These are phyloP conservation scores for Trogon melanurus DNA, from an alignment of 2,113 vertebrate species.

Conservation along the genomic window DNA sequence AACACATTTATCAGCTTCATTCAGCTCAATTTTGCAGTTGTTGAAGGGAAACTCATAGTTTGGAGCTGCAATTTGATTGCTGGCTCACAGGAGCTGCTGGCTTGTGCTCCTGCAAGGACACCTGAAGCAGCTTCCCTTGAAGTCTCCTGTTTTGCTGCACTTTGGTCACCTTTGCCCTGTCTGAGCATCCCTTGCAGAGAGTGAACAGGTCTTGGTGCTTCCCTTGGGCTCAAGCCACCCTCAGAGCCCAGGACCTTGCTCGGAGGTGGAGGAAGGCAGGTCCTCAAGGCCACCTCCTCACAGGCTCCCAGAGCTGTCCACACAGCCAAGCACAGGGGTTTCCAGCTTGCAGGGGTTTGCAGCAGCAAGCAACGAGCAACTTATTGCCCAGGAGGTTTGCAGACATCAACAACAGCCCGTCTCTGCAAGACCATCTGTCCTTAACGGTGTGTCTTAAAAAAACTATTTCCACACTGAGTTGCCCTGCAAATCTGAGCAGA, in stretches of 20 bases:
- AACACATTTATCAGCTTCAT: neutral
- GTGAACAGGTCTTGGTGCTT: neutral
- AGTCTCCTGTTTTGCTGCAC: neutral
- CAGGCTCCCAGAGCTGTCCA: neutral
- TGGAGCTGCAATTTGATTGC: rapidly evolving
- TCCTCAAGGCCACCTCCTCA: neutral
- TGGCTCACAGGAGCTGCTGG: neutral
- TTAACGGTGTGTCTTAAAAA: neutral
- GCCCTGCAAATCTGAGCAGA: neutral
- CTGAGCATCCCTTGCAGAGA: neutral
- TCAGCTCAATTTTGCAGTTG: neutral
- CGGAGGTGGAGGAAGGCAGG: rapidly evolving
- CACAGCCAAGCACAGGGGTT: neutral
- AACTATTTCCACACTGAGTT: neutral
- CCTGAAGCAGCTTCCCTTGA: neutral
- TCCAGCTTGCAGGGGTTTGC: neutral
- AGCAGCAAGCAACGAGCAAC: neutral
- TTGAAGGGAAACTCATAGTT: neutral
- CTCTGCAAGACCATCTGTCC: neutral
- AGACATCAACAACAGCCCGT: neutral
- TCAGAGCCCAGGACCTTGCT: neutral
- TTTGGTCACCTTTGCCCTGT: neutral
- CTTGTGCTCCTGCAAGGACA: neutral
- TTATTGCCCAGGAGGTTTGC: neutral
- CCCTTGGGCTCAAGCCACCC: neutral